These are phyloP conservation scores for Parnassius smintheus DNA, from an alignment of 2,888 invertebrate genomes.

Conservation along the genomic window DNA sequence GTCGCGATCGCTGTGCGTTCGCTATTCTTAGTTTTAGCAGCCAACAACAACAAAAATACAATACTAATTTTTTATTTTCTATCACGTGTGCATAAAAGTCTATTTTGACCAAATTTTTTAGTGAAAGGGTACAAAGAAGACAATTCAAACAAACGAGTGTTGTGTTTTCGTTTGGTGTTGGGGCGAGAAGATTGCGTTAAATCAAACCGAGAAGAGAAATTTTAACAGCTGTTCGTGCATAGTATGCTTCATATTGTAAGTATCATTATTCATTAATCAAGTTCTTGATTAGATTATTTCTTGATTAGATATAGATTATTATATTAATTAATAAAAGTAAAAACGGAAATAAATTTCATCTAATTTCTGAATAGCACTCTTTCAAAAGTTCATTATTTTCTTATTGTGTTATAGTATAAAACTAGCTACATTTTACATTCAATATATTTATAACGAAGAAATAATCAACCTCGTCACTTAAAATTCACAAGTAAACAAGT, in stretches of 20 bases:
- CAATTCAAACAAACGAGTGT: constrained; percentile 55
- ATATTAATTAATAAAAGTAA: too few relatives aligned
- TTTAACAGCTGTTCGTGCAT: constrained; percentile 68
- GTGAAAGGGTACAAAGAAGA: constrained; percentile 38
- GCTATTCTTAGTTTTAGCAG: constrained; percentile 55
- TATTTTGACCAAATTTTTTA: constrained; percentile 25
- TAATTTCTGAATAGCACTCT: too few relatives aligned
- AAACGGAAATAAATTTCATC: too few relatives aligned
- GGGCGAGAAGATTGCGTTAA: constrained; percentile 46
- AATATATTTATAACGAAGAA: constrained; percentile 24
- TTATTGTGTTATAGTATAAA: not conserved
- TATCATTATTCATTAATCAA: constrained; percentile 33
- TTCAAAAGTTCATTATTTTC: too few relatives aligned
- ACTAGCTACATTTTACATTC: constrained; percentile 1
- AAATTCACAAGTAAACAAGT: constrained; percentile 16
- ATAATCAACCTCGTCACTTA: constrained; percentile 17
- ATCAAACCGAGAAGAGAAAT: constrained; percentile 47
- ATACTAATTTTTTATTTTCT: constrained; percentile 27
- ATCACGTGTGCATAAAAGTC: constrained; percentile 27
- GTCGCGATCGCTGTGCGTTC: constrained; percentile 74
- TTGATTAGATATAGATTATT: too few relatives aligned
- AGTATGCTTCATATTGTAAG: constrained; percentile 76
- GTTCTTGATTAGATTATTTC: too few relatives aligned
- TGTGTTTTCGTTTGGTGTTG: constrained; percentile 64
- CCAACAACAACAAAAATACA: constrained; percentile 32